Percentiles rank a stretch among this genome's conserved stretches.
These are phyloP conservation scores for Megaustenia siamemsis DNA, from an alignment of 2,888 invertebrate species.

Conservation along the genomic window DNA sequence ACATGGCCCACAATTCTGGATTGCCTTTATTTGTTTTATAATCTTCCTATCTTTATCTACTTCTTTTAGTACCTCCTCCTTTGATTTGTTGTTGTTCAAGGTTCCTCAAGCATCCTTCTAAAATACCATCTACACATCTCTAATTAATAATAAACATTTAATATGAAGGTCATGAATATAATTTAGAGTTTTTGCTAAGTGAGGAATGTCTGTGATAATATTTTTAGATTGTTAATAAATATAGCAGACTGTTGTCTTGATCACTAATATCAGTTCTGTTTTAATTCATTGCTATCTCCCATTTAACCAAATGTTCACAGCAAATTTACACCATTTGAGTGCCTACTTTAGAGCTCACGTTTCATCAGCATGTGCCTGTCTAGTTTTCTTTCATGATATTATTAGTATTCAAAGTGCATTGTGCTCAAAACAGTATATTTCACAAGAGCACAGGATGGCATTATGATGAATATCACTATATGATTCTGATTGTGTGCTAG, in stretches of 20 bases:
- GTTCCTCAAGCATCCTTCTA: no score
- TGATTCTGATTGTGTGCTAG: no score
- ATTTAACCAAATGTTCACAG: not conserved
- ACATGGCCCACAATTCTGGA: no score
- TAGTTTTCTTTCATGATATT: constrained; percentile 5
- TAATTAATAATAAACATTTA: no score
- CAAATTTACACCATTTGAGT: not conserved
- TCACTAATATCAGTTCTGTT: not conserved
- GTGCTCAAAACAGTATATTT: not conserved
- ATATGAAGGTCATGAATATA: no score
- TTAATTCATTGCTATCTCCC: not conserved
- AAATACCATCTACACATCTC: no score
- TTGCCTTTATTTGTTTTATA: no score
- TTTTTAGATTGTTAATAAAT: not conserved
- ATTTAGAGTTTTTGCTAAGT: no score
- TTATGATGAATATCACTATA: not conserved
- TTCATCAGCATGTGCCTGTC: not conserved
- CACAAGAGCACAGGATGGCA: not conserved
- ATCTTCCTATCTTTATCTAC: no score
- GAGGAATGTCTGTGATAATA: no score
- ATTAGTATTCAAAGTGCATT: constrained; percentile 13
- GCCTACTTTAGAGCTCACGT: not conserved
- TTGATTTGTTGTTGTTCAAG: no score
- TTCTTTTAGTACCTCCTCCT: no score
- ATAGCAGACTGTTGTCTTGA: not conserved